Conservation (phyloP, 2,888 invertebrate species). For the Aspidiotus destructor region DNA sequence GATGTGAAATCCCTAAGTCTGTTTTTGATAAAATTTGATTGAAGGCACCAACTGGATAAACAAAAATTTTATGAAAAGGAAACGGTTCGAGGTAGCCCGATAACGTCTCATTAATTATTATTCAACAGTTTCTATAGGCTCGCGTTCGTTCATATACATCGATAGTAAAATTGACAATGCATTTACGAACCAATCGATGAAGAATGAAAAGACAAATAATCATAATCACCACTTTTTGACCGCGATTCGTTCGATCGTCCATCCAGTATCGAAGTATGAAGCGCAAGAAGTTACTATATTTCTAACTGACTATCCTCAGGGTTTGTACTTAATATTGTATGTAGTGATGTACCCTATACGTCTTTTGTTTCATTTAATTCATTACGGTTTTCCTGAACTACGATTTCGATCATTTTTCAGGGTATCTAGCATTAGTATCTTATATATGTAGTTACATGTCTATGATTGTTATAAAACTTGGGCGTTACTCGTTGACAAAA, state of each 20-base stretch:
- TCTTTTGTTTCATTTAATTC: background rate
- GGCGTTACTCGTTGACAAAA: too few relatives aligned
- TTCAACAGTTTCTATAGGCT: slow-evolving; percentile 6
- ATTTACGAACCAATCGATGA: background rate
- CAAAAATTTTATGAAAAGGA: too few relatives aligned
- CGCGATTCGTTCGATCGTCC: slow-evolving; percentile 12
- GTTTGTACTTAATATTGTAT: slow-evolving; percentile 8
- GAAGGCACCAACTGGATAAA: too few relatives aligned
- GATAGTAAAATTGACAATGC: background rate
- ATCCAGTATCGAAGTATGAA: slow-evolving; percentile 23
- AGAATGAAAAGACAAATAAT: background rate
- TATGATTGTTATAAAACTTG: too few relatives aligned
- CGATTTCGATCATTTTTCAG: too few relatives aligned
- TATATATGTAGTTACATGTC: too few relatives aligned
- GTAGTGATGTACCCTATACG: background rate
- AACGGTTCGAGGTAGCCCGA: too few relatives aligned
- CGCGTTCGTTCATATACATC: slow-evolving; percentile 8
- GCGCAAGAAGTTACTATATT: slow-evolving; percentile 27
- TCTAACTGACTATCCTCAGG: background rate
- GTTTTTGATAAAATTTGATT: too few relatives aligned
- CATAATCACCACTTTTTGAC: slow-evolving; percentile 10
- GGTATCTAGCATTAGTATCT: too few relatives aligned
- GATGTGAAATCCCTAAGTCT: too few relatives aligned
- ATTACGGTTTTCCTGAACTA: too few relatives aligned
- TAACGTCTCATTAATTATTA: too few relatives aligned